Percentiles rank a stretch among this genome's conserved stretches.
Evolutionary conservation across 2,888 invertebrate species (phyloP).

Genomic region (Tiliacea citrago): DNA sequence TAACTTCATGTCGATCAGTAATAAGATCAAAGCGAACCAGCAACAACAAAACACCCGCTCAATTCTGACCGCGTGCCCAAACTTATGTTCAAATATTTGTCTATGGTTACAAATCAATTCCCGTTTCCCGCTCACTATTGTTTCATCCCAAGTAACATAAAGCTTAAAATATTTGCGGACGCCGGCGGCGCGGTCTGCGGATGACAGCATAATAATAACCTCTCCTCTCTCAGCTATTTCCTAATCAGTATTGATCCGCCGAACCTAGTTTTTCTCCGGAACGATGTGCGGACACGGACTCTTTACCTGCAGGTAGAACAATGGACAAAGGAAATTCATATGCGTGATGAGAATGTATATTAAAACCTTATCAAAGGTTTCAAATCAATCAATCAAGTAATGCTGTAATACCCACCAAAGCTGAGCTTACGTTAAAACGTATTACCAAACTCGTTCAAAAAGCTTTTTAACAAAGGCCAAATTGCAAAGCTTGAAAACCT

Average conservation of each 20-base stretch:
- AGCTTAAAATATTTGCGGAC: slow-evolving; percentile 68
- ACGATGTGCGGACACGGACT: slow-evolving; percentile 12
- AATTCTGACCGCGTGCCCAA: slow-evolving; percentile 41
- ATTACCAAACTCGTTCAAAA: slow-evolving; percentile 61
- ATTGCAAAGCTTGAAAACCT: slow-evolving; percentile 59
- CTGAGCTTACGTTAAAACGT: slow-evolving; percentile 34
- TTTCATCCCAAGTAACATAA: slow-evolving; percentile 63
- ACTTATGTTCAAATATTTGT: slow-evolving; percentile 64
- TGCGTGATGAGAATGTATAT: neutral
- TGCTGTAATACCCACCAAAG: slow-evolving; percentile 22
- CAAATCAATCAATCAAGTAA: slow-evolving; percentile 38
- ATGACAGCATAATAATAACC: slow-evolving; percentile 76
- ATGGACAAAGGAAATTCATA: slow-evolving; percentile 29
- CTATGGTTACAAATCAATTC: slow-evolving; percentile 60
- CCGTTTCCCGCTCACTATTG: slow-evolving; percentile 58
- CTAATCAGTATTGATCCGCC: slow-evolving; percentile 70
- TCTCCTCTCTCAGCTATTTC: slow-evolving; percentile 61
- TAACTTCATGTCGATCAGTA: slow-evolving; percentile 19
- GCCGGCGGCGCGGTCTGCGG: slow-evolving; percentile 63
- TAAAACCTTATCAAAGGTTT: slow-evolving; percentile 16
- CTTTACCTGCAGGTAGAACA: slow-evolving; percentile 15
- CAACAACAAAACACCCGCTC: slow-evolving; percentile 35
- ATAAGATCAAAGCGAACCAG: slow-evolving; percentile 46
- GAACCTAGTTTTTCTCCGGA: slow-evolving; percentile 51
- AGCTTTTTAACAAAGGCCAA: slow-evolving; percentile 64